These are phyloP conservation scores for Triops longicaudatus DNA, from an alignment of 1,140 invertebrate species.

Conservation along the genomic window DNA sequence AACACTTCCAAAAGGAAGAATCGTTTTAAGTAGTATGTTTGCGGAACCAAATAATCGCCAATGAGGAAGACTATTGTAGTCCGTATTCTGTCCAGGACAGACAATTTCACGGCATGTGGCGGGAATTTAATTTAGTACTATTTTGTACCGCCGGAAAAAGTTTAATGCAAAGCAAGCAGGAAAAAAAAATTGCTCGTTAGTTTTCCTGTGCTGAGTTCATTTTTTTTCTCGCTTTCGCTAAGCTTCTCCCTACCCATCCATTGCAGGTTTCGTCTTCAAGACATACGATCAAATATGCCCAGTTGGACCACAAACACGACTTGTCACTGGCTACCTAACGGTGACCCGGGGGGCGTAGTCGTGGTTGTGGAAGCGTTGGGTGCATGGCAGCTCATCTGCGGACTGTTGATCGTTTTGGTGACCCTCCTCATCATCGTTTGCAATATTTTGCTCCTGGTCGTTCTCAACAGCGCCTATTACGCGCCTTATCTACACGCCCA, in stretches of 20 bases:
- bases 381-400: conserved; percentile 58
- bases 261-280: too few relatives aligned
- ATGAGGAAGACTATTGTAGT: too few relatives aligned
- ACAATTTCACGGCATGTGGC: too few relatives aligned
- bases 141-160: too few relatives aligned
- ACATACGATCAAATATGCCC: neutral
- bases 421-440: conserved; percentile 65
- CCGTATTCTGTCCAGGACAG: too few relatives aligned
- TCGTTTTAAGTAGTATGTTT: too few relatives aligned
- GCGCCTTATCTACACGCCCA: conserved; percentile 75
- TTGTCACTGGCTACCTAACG: neutral
- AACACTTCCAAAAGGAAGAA: too few relatives aligned
- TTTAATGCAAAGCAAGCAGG: too few relatives aligned
- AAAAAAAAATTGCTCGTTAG: too few relatives aligned
- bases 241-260: too few relatives aligned
- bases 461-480: conserved; percentile 69
- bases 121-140: too few relatives aligned
- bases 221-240: neutral
- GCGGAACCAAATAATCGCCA: too few relatives aligned
- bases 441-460: conserved; percentile 68
- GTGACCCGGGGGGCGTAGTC: neutral
- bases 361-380: conserved; percentile 43
- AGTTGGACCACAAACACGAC: conserved; percentile 4
- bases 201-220: neutral
- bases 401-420: conserved; percentile 60